Evolutionary conservation across 2,797 vertebrate genomes (phyloP), one percentile per base, ranked within the genome.

Genomic region (Brachymystax lenok): DNA sequence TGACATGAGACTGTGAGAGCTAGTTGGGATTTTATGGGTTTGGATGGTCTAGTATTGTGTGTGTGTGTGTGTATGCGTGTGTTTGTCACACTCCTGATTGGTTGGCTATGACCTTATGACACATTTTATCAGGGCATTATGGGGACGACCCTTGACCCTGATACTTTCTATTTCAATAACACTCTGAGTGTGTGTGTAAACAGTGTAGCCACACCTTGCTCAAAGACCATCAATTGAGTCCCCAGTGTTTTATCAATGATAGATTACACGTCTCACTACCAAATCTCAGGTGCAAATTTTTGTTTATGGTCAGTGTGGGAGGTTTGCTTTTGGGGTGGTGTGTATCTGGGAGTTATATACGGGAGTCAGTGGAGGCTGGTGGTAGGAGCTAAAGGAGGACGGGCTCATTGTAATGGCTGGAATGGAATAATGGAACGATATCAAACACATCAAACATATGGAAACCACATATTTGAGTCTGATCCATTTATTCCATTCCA

Each of bases 41-140:
- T 56, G 70, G 21, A 24, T 24, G 72, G 51, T 68, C 69, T 40
- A 64, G 35, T 19, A 61, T 30, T 73, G 59, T 30, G 28, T 30
- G 28, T 4, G 28, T 30, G 69, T 78, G 66, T 70, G 51, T 69
- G 56, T 73, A 35, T 75, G 73, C 40, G 54, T 46, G 51, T 74
- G 75, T 80, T 88, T 87, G 85, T 89, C 91, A 91, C 91, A 90
- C 91, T 82, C 88, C 80, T 90, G 91, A 91, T 90, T 91, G 89
- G 88, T 85, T 90, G 88, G 86, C 75, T 85, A 85, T 93, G 94
- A 93, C 93, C 91, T 88, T 92, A 86, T 92, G 93, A 93, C 91
- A 91, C 84, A 81, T 87, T 95, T 95, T 89, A 90, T 92, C 88
- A 88, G 90, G 86, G 82, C 86, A 83, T 92, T 91, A 85, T 84